Evolutionary conservation across 2,797 vertebrate genomes (phyloP).

Genomic region (Enteromius mattozi): DNA sequence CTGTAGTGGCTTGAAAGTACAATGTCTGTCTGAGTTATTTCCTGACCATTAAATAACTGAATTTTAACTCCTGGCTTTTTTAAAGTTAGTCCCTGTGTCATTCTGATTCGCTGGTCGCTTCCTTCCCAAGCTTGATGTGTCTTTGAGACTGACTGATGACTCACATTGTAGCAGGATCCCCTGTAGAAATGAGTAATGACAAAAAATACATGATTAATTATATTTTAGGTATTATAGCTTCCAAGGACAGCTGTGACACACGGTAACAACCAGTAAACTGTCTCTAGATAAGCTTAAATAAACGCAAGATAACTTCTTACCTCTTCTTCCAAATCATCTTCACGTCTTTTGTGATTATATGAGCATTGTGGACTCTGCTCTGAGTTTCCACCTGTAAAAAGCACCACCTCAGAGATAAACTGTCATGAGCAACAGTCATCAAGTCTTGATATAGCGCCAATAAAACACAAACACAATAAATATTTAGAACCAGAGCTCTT

Average conservation of each 20-base stretch:
- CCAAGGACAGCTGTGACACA: background rate
- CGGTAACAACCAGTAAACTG: background rate
- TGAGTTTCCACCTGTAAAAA: slow-evolving; percentile 42
- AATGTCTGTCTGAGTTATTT: background rate
- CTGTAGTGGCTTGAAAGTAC: background rate
- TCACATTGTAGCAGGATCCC: background rate
- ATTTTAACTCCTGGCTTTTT: slow-evolving; percentile 36
- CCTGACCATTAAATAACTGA: background rate
- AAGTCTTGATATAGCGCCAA: background rate
- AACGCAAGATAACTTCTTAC: slow-evolving; percentile 16
- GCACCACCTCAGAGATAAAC: slow-evolving; percentile 22
- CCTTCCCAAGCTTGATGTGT: background rate
- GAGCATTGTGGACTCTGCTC: slow-evolving; percentile 32
- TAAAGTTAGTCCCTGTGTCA: background rate
- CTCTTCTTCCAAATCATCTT: slow-evolving; percentile 11
- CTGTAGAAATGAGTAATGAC: slow-evolving; percentile 2
- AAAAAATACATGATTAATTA: background rate
- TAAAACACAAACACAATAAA: background rate
- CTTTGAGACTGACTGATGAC: slow-evolving; percentile 6
- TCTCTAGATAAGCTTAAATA: slow-evolving; percentile 17
- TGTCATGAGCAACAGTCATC: background rate
- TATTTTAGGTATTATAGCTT: background rate
- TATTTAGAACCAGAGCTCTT: background rate
- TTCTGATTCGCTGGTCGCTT: background rate
- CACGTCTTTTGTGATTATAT: background rate